Percentiles rank a stretch among this genome's conserved stretches.
Conservation (phyloP, 1,140 invertebrate genomes). For the Triops cancriformis region DNA sequence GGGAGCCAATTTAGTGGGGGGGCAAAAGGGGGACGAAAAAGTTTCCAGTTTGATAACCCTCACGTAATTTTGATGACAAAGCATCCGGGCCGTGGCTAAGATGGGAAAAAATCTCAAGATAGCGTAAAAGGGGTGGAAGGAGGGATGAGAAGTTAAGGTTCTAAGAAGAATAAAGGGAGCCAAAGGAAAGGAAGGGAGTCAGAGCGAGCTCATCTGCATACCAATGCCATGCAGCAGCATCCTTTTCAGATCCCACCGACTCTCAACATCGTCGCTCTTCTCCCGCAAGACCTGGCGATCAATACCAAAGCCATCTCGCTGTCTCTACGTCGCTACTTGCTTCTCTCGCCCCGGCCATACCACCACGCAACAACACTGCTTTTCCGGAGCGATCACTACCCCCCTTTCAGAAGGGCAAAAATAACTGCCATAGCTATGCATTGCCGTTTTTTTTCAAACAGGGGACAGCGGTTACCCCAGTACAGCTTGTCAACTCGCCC, state of each 20-base stretch:
- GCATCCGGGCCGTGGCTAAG: background rate
- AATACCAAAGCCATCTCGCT: background rate
- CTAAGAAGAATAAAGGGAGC: background rate
- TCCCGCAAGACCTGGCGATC: background rate
- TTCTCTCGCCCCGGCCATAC: background rate
- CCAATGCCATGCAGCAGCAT: slow-evolving; percentile 12
- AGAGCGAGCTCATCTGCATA: slow-evolving; percentile 12
- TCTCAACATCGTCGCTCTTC: background rate
- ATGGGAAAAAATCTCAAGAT: background rate
- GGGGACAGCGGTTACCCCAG: no score
- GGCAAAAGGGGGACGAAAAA: background rate
- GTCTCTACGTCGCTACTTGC: background rate
- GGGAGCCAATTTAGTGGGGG: background rate
- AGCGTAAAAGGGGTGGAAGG: background rate
- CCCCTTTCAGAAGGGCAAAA: no score
- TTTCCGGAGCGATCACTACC: background rate
- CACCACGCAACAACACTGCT: background rate
- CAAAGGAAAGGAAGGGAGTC: background rate
- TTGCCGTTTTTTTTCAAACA: no score
- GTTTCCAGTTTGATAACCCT: background rate
- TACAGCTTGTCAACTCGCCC: no score
- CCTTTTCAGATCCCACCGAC: slow-evolving; percentile 7
- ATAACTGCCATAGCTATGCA: no score
- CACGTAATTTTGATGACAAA: slow-evolving; percentile 1
- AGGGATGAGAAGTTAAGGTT: slow-evolving; percentile 9